Evolutionary conservation across 2,113 vertebrate species (phyloP).

Genomic region (Protomyctophum bolini): DNA sequence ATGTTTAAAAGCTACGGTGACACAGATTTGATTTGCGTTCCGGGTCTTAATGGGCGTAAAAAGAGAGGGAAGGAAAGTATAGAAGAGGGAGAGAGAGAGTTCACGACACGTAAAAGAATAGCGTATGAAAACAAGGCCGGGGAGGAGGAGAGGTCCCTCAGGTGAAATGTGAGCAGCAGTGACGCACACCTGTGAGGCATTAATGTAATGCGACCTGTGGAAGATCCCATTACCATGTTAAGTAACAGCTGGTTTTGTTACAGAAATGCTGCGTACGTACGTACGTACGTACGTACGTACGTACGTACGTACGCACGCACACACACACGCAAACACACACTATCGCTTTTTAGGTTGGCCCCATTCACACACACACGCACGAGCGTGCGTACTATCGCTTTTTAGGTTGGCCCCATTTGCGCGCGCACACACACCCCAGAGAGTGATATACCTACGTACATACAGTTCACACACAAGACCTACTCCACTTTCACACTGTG

Average conservation of each 20-base stretch:
- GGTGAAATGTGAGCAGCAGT: slow-evolving; percentile 11
- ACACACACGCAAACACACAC: slow-evolving; percentile 3
- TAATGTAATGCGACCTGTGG: slow-evolving; percentile 2
- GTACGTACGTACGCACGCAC: slow-evolving; percentile 16
- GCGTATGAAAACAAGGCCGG: background rate
- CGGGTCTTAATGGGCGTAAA: background rate
- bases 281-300: slow-evolving; percentile 15
- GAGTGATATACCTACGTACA: background rate
- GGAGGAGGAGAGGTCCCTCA: slow-evolving; percentile 13
- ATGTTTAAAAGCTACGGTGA: too few relatives aligned
- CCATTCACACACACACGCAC: background rate
- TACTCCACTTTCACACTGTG: background rate
- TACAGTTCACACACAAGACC: background rate
- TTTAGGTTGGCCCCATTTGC: slow-evolving; percentile 16
- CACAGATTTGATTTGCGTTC: too few relatives aligned
- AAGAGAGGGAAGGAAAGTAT: background rate
- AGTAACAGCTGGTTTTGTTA: slow-evolving; percentile 33
- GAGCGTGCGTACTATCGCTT: background rate
- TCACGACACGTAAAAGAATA: background rate
- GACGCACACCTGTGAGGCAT: slow-evolving; percentile 14
- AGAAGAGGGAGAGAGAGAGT: slow-evolving; percentile 24
- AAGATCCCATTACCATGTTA: slow-evolving; percentile 41
- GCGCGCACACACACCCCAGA: background rate
- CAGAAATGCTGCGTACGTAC: too few relatives aligned
- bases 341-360: slow-evolving; percentile 25